Percentiles rank a stretch among this genome's conserved stretches.
Evolutionary conservation across 1,140 invertebrate species (phyloP).

Genomic region (Rhyacophila brunnea): DNA sequence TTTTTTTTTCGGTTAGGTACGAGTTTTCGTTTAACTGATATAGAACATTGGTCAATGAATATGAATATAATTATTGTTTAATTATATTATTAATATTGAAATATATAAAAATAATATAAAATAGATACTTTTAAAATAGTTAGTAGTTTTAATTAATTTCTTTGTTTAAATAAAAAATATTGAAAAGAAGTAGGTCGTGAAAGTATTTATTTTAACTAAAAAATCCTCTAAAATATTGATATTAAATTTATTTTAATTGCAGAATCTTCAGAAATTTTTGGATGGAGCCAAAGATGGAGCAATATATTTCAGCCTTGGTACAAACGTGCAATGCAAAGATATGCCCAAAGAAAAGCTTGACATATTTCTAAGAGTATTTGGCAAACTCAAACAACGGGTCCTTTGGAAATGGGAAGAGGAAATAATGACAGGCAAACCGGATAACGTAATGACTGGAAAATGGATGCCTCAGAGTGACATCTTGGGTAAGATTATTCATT

Average conservation of each 20-base stretch:
- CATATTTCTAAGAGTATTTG: constrained; percentile 56
- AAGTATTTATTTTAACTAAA: too few relatives aligned
- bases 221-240: too few relatives aligned
- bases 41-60: too few relatives aligned
- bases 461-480: constrained; percentile 74
- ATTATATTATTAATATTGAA: too few relatives aligned
- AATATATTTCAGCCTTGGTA: constrained; percentile 64
- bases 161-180: too few relatives aligned
- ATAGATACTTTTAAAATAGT: too few relatives aligned
- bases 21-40: too few relatives aligned
- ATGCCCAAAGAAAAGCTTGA: constrained; percentile 52
- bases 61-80: too few relatives aligned
- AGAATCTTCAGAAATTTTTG: constrained; percentile 58
- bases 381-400: constrained; percentile 57
- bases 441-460: constrained; percentile 61
- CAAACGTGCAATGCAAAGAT: constrained; percentile 56
- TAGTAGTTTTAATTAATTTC: too few relatives aligned
- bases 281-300: constrained; percentile 58
- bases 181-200: too few relatives aligned
- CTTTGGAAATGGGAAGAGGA: constrained; percentile 69
- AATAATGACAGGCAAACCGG: constrained; percentile 49
- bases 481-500: constrained; percentile 56
- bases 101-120: too few relatives aligned
- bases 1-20: too few relatives aligned
- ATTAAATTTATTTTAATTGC: constrained; percentile 23